Percentiles rank a stretch among this genome's conserved stretches.
Conservation (phyloP, 2,797 vertebrate species). For the Emys orbicularis region DNA sequence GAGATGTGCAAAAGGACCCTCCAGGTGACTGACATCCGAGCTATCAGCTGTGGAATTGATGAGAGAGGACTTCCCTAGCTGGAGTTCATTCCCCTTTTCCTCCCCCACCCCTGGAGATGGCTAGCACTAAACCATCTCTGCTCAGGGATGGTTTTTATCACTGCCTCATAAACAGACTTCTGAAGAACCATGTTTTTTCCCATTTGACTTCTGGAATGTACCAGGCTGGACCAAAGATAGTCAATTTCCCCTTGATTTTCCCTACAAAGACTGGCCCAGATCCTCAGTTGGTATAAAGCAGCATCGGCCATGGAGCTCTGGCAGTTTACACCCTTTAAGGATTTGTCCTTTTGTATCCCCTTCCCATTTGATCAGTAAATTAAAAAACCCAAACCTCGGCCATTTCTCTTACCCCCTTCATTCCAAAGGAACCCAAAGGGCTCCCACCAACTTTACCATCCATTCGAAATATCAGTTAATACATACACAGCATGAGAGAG, state of each 20-base stretch:
- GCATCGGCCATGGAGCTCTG: neutral
- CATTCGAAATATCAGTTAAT: neutral
- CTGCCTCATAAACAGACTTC: neutral
- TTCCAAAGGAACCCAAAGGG: neutral
- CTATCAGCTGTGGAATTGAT: neutral
- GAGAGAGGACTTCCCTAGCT: neutral
- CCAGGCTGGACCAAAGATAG: neutral
- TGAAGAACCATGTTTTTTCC: neutral
- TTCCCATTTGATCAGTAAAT: neutral
- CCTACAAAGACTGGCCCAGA: neutral
- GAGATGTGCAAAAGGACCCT: neutral
- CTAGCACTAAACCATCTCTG: neutral
- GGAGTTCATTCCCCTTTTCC: neutral
- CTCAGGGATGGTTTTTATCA: neutral
- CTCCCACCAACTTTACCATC: neutral
- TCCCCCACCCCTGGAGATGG: neutral
- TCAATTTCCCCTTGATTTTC: neutral
- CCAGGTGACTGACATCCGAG: neutral
- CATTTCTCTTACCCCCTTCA: neutral
- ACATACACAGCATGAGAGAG: neutral
- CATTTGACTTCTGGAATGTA: neutral
- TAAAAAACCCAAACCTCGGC: neutral
- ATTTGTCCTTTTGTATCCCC: neutral
- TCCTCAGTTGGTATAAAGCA: neutral
- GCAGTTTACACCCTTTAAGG: neutral